Base-by-base conservation (phyloP, 2,888 invertebrate genomes). In the Amblyjoppa fuscipennis region DNA sequence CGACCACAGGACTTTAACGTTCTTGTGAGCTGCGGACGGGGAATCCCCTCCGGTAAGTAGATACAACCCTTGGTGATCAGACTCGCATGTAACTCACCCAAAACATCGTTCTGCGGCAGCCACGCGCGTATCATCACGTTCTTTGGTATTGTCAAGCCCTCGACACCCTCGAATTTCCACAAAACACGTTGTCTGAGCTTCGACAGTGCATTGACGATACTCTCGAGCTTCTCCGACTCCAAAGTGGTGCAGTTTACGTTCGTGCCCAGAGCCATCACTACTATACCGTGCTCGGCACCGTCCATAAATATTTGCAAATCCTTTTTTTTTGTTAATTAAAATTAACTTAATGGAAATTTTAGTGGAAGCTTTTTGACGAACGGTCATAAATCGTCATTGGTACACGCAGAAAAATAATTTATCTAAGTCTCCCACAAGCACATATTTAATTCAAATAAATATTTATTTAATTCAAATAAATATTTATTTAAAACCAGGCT, bases 151-250 rank as follows among this genome's bases (percentile, higher is more conserved):
- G 4, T 59, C 2, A 84, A 53, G 7, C 81, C 64, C 25, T 69
- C 68, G n/a, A n/a, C n/a, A 20, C 71, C n/a, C 28, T 89, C 87
- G 38, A 87, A 71, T 25, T 89, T 89, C 89, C 89, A 89, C 7
- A 89, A 68, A 2, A 88, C 69, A 75, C 85, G 83, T 51, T 86
- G 86, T 6, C 78, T 85, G 0, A 84, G 20, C 34, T 76, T 78
- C 0, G 79, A 61, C 1, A 87, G n/a, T 64, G 69, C 83, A 0
- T 53, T 7, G 9, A 53, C 53, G 53, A 53, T 53, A 20, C 1
- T 53, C 53, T n/a, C 53, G 1, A 53, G 53, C 20, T 53, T 53
- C 6, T 53, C 20, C 53, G n/a, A 53, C 1, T 6, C 53, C 53
- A 53, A 53, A 53, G n/a, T 53, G 53, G n/a, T 7, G 16, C 53